Conservation (phyloP, 2,113 vertebrate species). For the Tachysurus vachellii region DNA sequence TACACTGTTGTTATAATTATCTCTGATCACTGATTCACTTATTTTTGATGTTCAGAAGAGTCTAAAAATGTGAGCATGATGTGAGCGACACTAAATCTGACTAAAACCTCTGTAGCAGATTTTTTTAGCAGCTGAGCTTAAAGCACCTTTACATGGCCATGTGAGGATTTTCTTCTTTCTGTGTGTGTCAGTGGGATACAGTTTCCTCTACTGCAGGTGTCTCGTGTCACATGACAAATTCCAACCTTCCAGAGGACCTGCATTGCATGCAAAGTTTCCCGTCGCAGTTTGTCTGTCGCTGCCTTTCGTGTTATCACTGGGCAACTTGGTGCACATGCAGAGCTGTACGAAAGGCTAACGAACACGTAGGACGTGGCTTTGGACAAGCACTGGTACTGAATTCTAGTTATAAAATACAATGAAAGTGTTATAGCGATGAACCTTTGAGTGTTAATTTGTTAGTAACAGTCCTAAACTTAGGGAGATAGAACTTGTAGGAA, state of each 20-base stretch:
- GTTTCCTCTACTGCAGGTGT: not conserved
- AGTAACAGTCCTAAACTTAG: not conserved
- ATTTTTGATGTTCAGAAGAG: not conserved
- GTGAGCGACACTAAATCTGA: not conserved
- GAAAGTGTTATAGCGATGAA: not conserved
- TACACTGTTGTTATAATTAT: not conserved
- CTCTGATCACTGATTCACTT: not conserved
- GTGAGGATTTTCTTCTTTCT: not conserved
- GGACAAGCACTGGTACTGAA: not conserved
- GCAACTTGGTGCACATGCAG: not conserved
- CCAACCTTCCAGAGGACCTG: not conserved
- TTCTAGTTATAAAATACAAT: not conserved
- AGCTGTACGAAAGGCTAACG: not conserved
- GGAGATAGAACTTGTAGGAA: not conserved
- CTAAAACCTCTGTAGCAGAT: not conserved
- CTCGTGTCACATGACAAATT: constrained; percentile 8
- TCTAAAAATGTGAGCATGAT: not conserved
- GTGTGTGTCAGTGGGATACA: not conserved
- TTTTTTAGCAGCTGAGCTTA: not conserved
- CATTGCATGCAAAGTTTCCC: not conserved
- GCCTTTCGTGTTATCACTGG: not conserved
- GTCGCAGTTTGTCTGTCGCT: not conserved
- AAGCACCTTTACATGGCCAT: not conserved
- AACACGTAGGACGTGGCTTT: too few relatives aligned
- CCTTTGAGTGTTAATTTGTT: not conserved